A percentile compares a stretch with the other conserved stretches of the same genome.
Conservation (phyloP, 2,888 invertebrate genomes). For the Cosmia trapezina region DNA sequence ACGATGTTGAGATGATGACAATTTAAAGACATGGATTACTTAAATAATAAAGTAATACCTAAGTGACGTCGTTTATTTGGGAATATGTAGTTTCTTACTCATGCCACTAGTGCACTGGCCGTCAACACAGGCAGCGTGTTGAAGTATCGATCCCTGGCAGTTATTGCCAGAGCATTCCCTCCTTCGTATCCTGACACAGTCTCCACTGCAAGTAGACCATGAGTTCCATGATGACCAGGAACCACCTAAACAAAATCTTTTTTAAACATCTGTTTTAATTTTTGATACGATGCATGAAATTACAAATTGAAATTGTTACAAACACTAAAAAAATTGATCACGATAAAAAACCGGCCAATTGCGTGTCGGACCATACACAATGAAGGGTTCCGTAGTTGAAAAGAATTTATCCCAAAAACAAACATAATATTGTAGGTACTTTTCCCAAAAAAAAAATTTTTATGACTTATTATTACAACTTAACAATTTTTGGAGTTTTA, state of each 20-base stretch:
- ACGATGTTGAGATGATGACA: not conserved
- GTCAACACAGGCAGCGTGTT: conserved; percentile 85
- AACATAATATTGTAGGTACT: too few relatives aligned
- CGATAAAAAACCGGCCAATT: too few relatives aligned
- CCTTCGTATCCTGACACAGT: conserved; percentile 81
- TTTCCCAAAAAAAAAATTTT: too few relatives aligned
- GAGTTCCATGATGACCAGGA: conserved; percentile 83
- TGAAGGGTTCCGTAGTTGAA: too few relatives aligned
- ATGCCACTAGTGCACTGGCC: conserved; percentile 80
- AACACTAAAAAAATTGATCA: not conserved
- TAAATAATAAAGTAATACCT: not conserved
- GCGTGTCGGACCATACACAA: too few relatives aligned
- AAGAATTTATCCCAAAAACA: too few relatives aligned
- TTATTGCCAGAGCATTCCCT: conserved; percentile 78
- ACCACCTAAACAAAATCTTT: conserved; percentile 60
- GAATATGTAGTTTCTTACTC: conserved; percentile 71
- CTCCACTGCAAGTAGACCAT: conserved; percentile 84
- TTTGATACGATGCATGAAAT: not conserved
- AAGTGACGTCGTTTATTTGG: too few relatives aligned
- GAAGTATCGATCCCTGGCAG: conserved; percentile 81
- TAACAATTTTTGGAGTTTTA: too few relatives aligned
- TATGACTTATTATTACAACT: too few relatives aligned
- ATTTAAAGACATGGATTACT: not conserved
- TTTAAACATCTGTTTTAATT: not conserved
- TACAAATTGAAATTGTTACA: not conserved